Evolutionary conservation across 2,797 vertebrate species (phyloP).

Genomic region (Chiloscyllium punctatum): DNA sequence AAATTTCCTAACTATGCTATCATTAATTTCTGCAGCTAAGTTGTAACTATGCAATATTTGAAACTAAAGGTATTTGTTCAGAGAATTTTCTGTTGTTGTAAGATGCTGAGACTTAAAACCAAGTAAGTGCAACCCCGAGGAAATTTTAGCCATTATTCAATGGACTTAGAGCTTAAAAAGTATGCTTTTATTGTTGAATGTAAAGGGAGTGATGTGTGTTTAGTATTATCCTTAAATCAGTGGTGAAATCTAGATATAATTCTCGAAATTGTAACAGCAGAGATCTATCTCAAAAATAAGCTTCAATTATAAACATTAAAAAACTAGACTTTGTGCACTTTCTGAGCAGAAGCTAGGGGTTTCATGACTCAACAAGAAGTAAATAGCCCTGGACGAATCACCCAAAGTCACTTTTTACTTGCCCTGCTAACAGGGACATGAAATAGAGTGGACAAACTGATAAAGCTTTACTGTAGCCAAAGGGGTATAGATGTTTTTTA

Average conservation of each 20-base stretch:
- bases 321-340: neutral
- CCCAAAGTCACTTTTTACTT: neutral
- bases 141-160: neutral
- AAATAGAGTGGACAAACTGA: neutral
- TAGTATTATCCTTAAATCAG: neutral
- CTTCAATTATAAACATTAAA: neutral
- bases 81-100: neutral
- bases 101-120: neutral
- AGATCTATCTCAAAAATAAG: neutral
- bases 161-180: neutral
- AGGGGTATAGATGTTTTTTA: neutral
- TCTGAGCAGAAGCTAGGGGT: neutral
- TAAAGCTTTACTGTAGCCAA: neutral
- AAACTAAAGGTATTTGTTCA: neutral
- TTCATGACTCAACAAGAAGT: neutral
- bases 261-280: neutral
- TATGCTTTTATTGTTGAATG: neutral
- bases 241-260: neutral
- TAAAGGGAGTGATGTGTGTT: neutral
- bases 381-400: neutral
- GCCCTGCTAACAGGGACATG: neutral
- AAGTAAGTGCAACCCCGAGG: neutral
- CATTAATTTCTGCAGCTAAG: neutral
- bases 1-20: neutral
- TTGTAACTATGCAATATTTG: neutral